Base-by-base conservation (phyloP, 2,797 vertebrate genomes). In the Rhinophrynus dorsalis region DNA sequence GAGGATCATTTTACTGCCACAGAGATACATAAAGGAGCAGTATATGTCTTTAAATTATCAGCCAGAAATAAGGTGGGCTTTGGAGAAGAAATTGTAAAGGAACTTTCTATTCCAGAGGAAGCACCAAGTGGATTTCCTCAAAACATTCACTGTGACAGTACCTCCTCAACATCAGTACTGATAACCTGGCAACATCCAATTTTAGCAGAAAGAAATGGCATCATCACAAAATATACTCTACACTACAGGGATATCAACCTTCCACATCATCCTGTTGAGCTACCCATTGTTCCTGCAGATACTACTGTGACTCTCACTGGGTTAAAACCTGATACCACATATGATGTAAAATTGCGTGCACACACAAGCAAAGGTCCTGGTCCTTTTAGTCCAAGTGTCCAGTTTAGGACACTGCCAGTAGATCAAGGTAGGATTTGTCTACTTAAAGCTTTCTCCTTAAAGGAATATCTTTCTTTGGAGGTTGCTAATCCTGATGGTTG, bases 311-410 rank as follows among this genome's bases (percentile, higher is more conserved):
- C 86, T 83, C 89, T 99, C 83, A 93, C 94, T 82, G 94, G 95
- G 86, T 92, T 99, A 88, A 97, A 95, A 88, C 90, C 96, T 80
- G 97, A 99, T 90, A 98, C 96, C 77, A 98, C 96, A 83, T 99
- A 99, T 48, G 97, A 99, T 95, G 98, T 99, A 92, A 99, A 98
- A 98, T 95, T 99, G 93, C 96, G 97, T 92, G 97, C 97, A 90
- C 95, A 98, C 87, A 98, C 95, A 92, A 97, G 92, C 95, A 98
- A 97, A 92, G 97, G 97, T 85, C 91, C 95, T 74, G 96, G 97
- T 90, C 94, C 97, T 78, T 99, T 97, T 96, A 99, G 97, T 92
- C 97, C 97, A 84, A 98, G 95, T 95, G 95, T 99, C 92, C 97
- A 99, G 90, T 97, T 98, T 92, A 97, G 97, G 92, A 99, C 97